phyloP scores from a whole-genome alignment of 2,113 vertebrate genomes.

The Phyllostomus discolor region DNA sequence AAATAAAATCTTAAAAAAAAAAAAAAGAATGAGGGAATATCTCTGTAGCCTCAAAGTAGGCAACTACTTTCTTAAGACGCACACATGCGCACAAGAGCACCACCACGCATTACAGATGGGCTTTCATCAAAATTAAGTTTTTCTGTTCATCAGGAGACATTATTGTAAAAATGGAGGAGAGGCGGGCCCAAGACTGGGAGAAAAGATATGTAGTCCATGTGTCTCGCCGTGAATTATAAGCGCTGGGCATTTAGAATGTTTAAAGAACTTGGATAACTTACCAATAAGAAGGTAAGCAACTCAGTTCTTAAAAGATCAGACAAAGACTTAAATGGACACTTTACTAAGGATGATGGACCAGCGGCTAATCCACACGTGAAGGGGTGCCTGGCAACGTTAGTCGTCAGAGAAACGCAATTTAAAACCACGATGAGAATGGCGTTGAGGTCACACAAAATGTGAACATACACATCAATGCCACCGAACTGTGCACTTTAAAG shows the following conservation, averaged over 20 bases:
- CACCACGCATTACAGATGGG: not conserved
- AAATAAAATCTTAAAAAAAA: too few relatives aligned
- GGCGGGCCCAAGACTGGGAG: not conserved
- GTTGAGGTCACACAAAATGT: too few relatives aligned
- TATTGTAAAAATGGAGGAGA: not conserved
- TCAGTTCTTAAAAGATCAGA: not conserved
- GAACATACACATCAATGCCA: too few relatives aligned
- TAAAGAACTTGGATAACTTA: not conserved
- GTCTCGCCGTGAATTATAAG: not conserved
- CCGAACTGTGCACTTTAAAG: too few relatives aligned
- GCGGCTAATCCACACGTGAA: not conserved
- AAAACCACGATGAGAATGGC: too few relatives aligned
- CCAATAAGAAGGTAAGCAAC: not conserved
- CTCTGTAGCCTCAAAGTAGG: not conserved
- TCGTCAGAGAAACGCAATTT: not conserved
- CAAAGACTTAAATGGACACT: not conserved
- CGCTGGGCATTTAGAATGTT: not conserved
- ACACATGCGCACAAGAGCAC: not conserved
- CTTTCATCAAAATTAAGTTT: not conserved
- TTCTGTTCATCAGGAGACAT: not conserved
- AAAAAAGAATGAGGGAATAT: not conserved
- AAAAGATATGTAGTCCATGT: not conserved
- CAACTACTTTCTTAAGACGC: not conserved
- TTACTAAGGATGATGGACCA: not conserved
- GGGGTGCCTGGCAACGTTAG: too few relatives aligned